Conservation (phyloP, 2,888 invertebrate genomes). For the Ichneumon xanthorius region DNA sequence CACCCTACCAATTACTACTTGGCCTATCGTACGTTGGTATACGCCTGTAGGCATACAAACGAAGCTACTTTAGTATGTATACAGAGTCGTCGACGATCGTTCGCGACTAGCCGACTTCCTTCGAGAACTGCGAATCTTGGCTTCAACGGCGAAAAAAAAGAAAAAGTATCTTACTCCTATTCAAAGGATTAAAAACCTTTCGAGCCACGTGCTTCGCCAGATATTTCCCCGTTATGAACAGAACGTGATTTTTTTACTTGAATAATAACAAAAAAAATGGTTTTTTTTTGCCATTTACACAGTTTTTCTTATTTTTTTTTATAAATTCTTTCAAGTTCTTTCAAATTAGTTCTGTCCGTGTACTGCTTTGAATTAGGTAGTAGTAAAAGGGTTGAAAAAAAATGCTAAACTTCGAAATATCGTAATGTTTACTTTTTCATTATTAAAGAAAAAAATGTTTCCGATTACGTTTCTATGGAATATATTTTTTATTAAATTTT, state of each 20-base stretch:
- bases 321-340: no score
- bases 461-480: neutral
- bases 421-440: neutral
- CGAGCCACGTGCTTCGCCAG: no score
- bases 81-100: constrained; percentile 20
- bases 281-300: no score
- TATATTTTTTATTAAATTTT: neutral
- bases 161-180: neutral
- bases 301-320: no score
- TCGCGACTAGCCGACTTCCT: constrained; percentile 10
- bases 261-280: no score
- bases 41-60: constrained; percentile 12
- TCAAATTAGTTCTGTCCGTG: no score
- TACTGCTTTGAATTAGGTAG: no score
- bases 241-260: no score
- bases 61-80: neutral
- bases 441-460: neutral
- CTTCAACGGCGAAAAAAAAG: neutral
- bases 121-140: neutral
- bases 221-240: no score
- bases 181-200: neutral
- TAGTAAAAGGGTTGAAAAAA: no score
- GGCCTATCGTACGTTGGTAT: constrained; percentile 15
- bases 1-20: constrained; percentile 51
- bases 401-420: neutral